These are phyloP conservation scores for Trichonephila clavata DNA, from an alignment of 1,140 invertebrate species.

Conservation along the genomic window DNA sequence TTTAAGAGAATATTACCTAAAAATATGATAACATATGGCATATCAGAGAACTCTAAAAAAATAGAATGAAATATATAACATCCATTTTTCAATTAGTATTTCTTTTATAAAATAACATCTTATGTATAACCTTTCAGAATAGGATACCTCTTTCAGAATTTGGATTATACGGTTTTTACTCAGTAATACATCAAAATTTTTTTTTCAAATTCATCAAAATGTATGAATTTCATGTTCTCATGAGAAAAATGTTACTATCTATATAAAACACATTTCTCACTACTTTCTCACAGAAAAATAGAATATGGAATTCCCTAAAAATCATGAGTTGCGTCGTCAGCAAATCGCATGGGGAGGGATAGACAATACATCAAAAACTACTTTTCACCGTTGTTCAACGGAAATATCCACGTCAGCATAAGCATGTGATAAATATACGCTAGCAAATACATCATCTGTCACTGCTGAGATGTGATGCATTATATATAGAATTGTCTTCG, in stretches of 20 bases:
- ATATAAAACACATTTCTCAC: neutral
- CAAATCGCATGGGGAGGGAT: neutral
- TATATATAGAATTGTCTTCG: neutral
- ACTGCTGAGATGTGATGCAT: neutral
- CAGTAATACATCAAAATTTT: too few species aligned
- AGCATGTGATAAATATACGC: neutral
- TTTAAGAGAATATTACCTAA: too few species aligned
- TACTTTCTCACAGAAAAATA: neutral
- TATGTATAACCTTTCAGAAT: too few species aligned
- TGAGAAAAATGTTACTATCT: neutral
- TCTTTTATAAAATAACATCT: too few species aligned
- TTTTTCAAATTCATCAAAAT: neutral
- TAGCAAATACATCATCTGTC: neutral
- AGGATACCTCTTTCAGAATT: too few species aligned
- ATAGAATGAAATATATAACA: too few species aligned
- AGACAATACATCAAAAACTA: slow-evolving; percentile 14
- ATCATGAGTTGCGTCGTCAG: neutral
- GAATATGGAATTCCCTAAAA: neutral
- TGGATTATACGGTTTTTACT: too few species aligned
- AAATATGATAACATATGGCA: too few species aligned
- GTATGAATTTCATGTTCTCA: neutral
- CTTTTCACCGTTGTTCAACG: neutral
- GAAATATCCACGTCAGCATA: neutral
- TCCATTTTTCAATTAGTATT: too few species aligned
- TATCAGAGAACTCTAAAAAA: too few species aligned